Percentiles rank a stretch among this genome's conserved stretches.
Evolutionary conservation across 2,797 vertebrate genomes (phyloP).

Genomic region (Poecilia wingei): DNA sequence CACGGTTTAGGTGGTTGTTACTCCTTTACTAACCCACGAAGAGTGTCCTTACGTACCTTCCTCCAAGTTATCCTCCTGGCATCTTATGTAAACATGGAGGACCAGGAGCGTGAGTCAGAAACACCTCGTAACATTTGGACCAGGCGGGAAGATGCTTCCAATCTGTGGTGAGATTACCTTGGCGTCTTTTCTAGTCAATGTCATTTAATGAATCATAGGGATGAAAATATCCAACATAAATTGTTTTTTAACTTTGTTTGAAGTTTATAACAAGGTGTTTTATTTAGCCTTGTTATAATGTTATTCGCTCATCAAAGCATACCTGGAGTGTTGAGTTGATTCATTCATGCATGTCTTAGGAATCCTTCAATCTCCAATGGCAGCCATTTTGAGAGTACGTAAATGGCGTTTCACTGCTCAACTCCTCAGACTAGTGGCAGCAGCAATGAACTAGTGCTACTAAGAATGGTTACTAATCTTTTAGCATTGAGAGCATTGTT

Average conservation of each 20-base stretch:
- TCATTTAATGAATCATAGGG: background rate
- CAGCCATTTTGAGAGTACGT: too few relatives aligned
- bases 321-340: too few relatives aligned
- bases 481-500: too few relatives aligned
- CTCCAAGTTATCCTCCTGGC: constrained; percentile 28
- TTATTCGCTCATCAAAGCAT: too few relatives aligned
- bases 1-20: constrained; percentile 46
- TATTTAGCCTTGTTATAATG: too few relatives aligned
- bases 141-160: constrained; percentile 47
- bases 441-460: too few relatives aligned
- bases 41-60: constrained; percentile 47
- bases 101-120: constrained; percentile 48
- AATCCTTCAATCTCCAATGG: too few relatives aligned
- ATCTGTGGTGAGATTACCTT: constrained; percentile 22
- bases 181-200: background rate
- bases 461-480: too few relatives aligned
- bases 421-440: too few relatives aligned
- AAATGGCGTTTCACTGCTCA: too few relatives aligned
- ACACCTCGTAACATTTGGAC: constrained; percentile 61
- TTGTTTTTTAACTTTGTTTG: background rate
- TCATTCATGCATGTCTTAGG: too few relatives aligned
- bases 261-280: background rate
- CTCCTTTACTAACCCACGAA: constrained; percentile 56
- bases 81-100: constrained; percentile 62
- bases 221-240: background rate